Percentiles rank a stretch among this genome's conserved stretches.
These are phyloP conservation scores for Alces alces DNA, from an alignment of 2,113 vertebrate genomes.

Conservation along the genomic window DNA sequence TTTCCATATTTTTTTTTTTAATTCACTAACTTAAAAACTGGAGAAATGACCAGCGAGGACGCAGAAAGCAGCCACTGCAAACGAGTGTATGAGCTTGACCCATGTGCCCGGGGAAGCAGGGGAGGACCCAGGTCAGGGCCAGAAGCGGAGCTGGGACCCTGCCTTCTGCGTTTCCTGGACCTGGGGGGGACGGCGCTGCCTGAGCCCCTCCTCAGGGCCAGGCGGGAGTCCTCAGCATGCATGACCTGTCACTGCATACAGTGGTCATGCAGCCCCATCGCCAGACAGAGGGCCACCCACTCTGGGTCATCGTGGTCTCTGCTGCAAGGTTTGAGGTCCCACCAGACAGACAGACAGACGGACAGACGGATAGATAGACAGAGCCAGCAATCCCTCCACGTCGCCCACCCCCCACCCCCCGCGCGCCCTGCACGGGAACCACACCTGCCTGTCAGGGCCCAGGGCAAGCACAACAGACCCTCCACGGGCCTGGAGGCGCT, in stretches of 20 bases:
- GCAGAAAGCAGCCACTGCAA: background rate
- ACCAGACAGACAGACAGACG: background rate
- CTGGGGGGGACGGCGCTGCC: background rate
- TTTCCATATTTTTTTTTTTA: background rate
- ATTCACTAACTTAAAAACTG: background rate
- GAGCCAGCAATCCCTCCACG: background rate
- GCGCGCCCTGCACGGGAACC: constrained; percentile 52
- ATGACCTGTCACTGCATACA: too few species aligned
- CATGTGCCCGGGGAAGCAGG: background rate
- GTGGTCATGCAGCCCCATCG: background rate
- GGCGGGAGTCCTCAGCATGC: background rate
- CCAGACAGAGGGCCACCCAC: background rate
- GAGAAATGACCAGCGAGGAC: accelerated
- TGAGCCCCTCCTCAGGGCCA: background rate
- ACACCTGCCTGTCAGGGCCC: constrained; percentile 85
- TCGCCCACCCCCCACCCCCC: background rate
- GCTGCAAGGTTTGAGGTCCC: background rate
- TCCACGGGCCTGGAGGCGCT: constrained; percentile 73
- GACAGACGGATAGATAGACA: background rate
- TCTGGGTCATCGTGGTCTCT: background rate
- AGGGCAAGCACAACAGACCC: constrained; percentile 85
- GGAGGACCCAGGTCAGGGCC: background rate
- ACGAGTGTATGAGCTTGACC: accelerated
- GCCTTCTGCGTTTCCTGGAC: accelerated
- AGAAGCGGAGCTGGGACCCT: accelerated